Evolutionary conservation across 1,140 invertebrate species (phyloP), one percentile per base, ranked within the genome.

Genomic region (silkworm (Bombyx mori)): DNA sequence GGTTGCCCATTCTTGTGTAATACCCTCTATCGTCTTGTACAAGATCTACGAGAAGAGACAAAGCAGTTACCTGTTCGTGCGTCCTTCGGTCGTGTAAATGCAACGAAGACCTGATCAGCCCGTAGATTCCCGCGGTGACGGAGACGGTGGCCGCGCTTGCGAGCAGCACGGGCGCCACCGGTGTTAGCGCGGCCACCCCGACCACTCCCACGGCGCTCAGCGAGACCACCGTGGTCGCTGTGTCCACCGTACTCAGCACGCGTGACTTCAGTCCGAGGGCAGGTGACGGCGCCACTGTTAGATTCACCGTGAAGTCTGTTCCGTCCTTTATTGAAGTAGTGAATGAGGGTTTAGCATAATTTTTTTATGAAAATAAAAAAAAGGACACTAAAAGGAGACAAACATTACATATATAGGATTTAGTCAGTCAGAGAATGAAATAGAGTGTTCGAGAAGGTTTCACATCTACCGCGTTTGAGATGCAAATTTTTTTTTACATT

Each of bases 161-260:
- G 0, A 87, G 43, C 10, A 85, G 70, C 0, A 66, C 77, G 0
- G 84, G 84, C 2, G 75, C 84, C 0, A 85, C 73, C 1, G 84
- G 84, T 6, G 84, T 87, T 57, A 87, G 79, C 0, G 71, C 74
- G 4, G 82, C 80, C 3, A 73, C 82, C 1, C 84, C 84, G 0
- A 87, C 52, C 0, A 87, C 82, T 3, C 84, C 78, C 0, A 87
- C 56, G 9, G 84, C 79, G 1, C 82, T 81, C 7, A 85, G 52
- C 0, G 84, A 82, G 0, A 78, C 79, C 8, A 85, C 66, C 2
- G 82, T 86, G 44, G 66, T 85, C 2, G 69, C 81, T 2, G 79
- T 82, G 50, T 87, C 84, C 0, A 69, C 81, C 4, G 79, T 67
- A 53, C 77, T 82, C 1, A 87, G 55, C 6, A 87, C 81, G 44